Percentiles rank a stretch among this genome's conserved stretches.
Conservation (phyloP, 2,797 vertebrate genomes). For the Decapterus maruadsi region DNA sequence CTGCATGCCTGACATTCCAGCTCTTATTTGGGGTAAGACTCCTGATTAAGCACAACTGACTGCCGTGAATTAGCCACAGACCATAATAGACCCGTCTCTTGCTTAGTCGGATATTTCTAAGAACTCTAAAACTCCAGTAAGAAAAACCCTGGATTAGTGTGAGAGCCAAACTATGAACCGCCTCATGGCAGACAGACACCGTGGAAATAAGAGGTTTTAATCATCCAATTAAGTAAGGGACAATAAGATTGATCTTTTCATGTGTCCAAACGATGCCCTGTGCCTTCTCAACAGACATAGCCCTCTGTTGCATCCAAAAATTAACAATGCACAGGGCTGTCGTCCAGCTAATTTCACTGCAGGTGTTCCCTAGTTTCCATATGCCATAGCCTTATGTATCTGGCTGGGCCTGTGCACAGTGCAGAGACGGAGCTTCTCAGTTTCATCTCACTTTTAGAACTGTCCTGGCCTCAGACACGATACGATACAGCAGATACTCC, state of each 20-base stretch:
- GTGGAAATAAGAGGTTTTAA: slow-evolving; percentile 29
- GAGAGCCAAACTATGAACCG: slow-evolving; percentile 23
- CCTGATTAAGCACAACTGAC: slow-evolving; percentile 59
- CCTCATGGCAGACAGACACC: slow-evolving; percentile 21
- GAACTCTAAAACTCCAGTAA: slow-evolving; percentile 35
- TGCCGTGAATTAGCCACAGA: slow-evolving; percentile 43
- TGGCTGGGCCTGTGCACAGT: slow-evolving; percentile 44
- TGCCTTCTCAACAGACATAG: slow-evolving; percentile 37
- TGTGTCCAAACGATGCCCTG: slow-evolving; percentile 54
- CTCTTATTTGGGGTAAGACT: slow-evolving; percentile 40
- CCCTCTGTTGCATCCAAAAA: slow-evolving; percentile 26
- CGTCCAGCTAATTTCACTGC: slow-evolving; percentile 53
- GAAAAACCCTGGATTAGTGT: slow-evolving; percentile 49
- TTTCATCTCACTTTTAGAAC: slow-evolving; percentile 60
- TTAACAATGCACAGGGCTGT: slow-evolving; percentile 43
- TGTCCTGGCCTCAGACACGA: slow-evolving; percentile 49
- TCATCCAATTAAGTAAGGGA: slow-evolving; percentile 13
- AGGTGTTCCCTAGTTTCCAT: slow-evolving; percentile 58
- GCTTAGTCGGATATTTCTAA: slow-evolving; percentile 44
- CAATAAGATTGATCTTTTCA: slow-evolving; percentile 29
- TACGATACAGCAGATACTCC: slow-evolving; percentile 64
- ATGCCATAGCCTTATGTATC: slow-evolving; percentile 55
- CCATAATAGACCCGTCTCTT: slow-evolving; percentile 33
- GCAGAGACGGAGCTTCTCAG: slow-evolving; percentile 57
- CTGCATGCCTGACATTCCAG: slow-evolving; percentile 49